phyloP scores from a whole-genome alignment of 2,797 vertebrate genomes.

The Malurus leucopterus region DNA sequence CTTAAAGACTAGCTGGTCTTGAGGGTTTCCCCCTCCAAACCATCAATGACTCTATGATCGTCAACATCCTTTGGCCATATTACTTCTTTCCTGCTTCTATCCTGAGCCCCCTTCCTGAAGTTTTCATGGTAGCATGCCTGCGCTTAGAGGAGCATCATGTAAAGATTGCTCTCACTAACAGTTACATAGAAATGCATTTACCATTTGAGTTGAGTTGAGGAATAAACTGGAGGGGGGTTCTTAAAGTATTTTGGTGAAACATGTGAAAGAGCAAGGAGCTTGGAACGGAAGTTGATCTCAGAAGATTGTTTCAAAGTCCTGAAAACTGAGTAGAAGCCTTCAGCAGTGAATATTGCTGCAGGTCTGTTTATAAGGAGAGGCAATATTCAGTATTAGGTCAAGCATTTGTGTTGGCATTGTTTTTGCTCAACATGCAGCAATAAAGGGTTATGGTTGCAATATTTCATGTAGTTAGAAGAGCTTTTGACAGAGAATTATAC shows the following conservation, averaged over 20 bases:
- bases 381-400: neutral
- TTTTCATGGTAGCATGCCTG: neutral
- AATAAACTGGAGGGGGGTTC: neutral
- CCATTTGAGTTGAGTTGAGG: neutral
- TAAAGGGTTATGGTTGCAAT: neutral
- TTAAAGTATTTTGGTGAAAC: neutral
- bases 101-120: neutral
- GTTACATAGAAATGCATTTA: neutral
- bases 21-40: neutral
- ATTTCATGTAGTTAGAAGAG: neutral
- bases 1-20: neutral
- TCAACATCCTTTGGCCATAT: neutral
- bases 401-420: neutral
- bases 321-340: neutral
- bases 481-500: neutral
- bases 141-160: neutral
- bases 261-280: neutral
- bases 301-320: neutral
- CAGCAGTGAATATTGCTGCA: neutral
- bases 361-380: neutral
- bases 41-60: neutral
- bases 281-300: neutral
- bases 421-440: neutral
- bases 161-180: neutral
- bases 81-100: neutral